Percentiles rank a stretch among this genome's conserved stretches.
These are phyloP conservation scores for Odocoileus virginianus DNA, from an alignment of 2,113 vertebrate genomes.

Conservation along the genomic window DNA sequence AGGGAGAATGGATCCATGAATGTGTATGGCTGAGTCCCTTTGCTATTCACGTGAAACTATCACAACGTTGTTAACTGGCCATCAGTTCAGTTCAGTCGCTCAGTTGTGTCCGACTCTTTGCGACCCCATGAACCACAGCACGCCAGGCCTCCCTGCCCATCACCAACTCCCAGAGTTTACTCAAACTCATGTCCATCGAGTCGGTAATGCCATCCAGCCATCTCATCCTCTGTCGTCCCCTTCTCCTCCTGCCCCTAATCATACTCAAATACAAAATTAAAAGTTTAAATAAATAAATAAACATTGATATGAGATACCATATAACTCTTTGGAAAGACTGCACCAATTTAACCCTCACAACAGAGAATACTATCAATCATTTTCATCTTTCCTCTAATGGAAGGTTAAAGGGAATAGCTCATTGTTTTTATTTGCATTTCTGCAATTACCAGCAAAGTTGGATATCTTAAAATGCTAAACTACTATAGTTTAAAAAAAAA, in stretches of 20 bases:
- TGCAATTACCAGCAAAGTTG: background rate
- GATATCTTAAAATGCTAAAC: background rate
- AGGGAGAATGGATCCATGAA: background rate
- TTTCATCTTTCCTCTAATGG: background rate
- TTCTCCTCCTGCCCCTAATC: too few relatives aligned
- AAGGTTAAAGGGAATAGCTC: background rate
- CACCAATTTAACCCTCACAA: background rate
- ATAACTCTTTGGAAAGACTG: background rate
- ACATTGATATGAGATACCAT: background rate
- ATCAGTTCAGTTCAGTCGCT: too few relatives aligned
- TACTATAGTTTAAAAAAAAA: background rate
- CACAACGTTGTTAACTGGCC: background rate
- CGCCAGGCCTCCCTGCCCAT: too few relatives aligned
- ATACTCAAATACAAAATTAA: background rate
- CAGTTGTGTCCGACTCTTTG: too few relatives aligned
- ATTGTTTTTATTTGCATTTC: background rate
- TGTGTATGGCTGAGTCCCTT: background rate
- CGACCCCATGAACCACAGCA: too few relatives aligned
- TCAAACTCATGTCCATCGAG: too few relatives aligned
- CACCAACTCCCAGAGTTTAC: too few relatives aligned
- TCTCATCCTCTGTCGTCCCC: too few relatives aligned
- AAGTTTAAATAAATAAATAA: background rate
- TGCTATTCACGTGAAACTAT: background rate
- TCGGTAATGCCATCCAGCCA: too few relatives aligned
- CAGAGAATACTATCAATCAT: background rate